These are phyloP conservation scores for Leptinotarsa peninsularis DNA, from an alignment of 2,888 invertebrate genomes.

Conservation along the genomic window DNA sequence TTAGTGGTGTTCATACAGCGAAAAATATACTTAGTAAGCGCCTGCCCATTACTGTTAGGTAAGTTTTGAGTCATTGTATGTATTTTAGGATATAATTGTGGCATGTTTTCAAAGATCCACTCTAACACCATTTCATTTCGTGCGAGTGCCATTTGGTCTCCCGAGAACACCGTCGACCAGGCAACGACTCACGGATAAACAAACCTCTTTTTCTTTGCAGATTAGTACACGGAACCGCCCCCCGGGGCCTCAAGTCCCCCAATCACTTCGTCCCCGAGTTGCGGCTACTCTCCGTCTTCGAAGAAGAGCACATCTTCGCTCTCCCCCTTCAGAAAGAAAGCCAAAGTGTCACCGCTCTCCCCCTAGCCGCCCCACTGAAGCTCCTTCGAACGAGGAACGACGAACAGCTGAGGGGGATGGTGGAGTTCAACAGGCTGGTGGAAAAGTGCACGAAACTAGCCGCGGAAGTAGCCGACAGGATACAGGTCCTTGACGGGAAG, in stretches of 20 bases:
- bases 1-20: constrained; percentile 94
- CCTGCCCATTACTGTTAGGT: constrained; percentile 85
- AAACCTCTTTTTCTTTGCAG: constrained; percentile 63
- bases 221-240: constrained; percentile 90
- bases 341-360: constrained; percentile 83
- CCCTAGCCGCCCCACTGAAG: constrained; percentile 87
- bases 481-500: constrained; percentile 84
- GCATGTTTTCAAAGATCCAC: no score
- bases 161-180: neutral
- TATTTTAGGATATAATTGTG: no score
- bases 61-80: neutral
- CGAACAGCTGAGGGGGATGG: constrained; percentile 76
- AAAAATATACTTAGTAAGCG: constrained; percentile 89
- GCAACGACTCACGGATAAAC: neutral
- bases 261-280: constrained; percentile 87
- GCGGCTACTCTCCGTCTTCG: constrained; percentile 81
- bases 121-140: no score
- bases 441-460: constrained; percentile 82
- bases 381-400: constrained; percentile 86
- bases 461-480: constrained; percentile 82
- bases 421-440: constrained; percentile 80
- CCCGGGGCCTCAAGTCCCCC: constrained; percentile 84
- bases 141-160: no score
- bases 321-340: constrained; percentile 85
- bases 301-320: constrained; percentile 88